A percentile compares a stretch with the other conserved stretches of the same genome.
Conservation (phyloP, 2,113 vertebrate genomes). For the Tyrannus savana region DNA sequence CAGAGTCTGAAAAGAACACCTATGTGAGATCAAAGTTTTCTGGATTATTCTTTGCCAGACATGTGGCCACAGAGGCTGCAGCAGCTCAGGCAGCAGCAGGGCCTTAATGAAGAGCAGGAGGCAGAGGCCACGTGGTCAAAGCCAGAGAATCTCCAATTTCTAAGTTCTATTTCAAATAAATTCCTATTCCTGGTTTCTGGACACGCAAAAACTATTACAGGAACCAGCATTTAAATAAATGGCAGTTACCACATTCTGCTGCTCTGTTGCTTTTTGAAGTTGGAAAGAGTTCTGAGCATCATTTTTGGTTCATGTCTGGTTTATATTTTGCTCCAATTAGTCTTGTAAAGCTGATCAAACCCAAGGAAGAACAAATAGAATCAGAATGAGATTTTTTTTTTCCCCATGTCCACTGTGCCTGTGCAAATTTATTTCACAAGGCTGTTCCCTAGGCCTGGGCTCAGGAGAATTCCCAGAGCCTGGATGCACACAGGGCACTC, state of each 20-base stretch:
- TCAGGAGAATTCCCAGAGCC: background rate
- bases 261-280: background rate
- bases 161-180: background rate
- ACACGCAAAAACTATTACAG: background rate
- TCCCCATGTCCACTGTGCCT: background rate
- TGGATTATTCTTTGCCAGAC: background rate
- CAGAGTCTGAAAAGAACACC: background rate
- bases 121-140: background rate
- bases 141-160: background rate
- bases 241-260: background rate
- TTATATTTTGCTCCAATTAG: background rate
- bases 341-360: background rate
- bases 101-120: background rate
- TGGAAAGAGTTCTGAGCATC: background rate
- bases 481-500: background rate
- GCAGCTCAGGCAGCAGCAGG: background rate
- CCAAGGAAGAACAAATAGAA: background rate
- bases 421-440: background rate
- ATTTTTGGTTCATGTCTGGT: background rate
- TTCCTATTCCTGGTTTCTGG: background rate
- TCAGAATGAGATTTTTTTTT: background rate
- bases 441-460: background rate
- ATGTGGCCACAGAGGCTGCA: background rate
- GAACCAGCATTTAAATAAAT: background rate
- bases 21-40: background rate